phyloP scores from a whole-genome alignment of 2,113 vertebrate species.

The Poicephalus gulielmi region DNA sequence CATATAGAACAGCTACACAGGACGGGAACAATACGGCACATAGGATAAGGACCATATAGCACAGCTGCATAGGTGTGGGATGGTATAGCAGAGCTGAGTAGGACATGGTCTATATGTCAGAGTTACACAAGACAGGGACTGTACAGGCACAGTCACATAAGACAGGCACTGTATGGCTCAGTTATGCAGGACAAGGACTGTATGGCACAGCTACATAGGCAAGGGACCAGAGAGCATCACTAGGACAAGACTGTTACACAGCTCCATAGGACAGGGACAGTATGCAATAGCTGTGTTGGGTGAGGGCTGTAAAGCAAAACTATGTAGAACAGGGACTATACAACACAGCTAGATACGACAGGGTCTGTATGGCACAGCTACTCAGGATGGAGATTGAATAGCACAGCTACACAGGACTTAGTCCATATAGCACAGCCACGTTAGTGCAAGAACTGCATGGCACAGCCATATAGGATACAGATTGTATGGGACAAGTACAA shows the following conservation, averaged over 20 bases:
- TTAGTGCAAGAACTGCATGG: background rate
- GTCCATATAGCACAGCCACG: background rate
- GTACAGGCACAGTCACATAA: background rate
- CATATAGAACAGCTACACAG: background rate
- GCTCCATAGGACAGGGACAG: background rate
- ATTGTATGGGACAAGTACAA: background rate
- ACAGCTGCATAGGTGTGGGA: background rate
- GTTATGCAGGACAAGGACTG: background rate
- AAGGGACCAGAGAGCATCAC: background rate
- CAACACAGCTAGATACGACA: background rate
- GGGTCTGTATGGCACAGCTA: background rate
- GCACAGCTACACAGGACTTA: background rate
- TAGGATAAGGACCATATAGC: background rate
- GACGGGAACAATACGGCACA: background rate
- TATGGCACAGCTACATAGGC: background rate
- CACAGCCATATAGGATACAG: background rate
- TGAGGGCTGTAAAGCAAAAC: background rate
- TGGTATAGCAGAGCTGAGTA: background rate
- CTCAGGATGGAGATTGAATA: background rate
- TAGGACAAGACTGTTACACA: background rate
- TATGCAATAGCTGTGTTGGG: background rate
- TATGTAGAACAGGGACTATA: accelerated
- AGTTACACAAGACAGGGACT: background rate
- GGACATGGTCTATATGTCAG: background rate
- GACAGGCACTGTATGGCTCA: accelerated